Percentiles rank a stretch among this genome's conserved stretches.
Conservation (phyloP, 2,888 invertebrate genomes). For the Mantis religiosa region DNA sequence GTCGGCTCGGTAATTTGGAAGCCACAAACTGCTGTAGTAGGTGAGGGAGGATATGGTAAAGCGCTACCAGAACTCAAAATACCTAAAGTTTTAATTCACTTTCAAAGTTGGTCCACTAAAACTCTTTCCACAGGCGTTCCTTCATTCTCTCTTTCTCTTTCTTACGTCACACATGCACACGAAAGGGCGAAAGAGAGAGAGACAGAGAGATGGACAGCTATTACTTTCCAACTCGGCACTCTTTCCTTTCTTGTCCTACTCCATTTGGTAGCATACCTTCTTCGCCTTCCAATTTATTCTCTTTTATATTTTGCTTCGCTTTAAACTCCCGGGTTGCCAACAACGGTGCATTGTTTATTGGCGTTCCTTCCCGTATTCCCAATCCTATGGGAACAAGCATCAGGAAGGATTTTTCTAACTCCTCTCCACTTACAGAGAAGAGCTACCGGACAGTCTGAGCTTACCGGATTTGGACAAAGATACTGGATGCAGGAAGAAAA, state of each 20-base stretch:
- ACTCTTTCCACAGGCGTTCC: background rate
- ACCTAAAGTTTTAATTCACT: constrained; percentile 31
- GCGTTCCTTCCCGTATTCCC: background rate
- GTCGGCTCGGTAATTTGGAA: background rate
- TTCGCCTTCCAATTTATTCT: background rate
- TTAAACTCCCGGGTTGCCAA: constrained; percentile 19
- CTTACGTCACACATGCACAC: background rate
- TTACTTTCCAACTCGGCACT: constrained; percentile 25
- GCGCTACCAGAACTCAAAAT: constrained; percentile 16
- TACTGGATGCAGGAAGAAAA: background rate
- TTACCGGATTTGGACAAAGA: background rate
- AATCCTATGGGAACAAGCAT: constrained; percentile 11
- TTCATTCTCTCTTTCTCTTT: background rate
- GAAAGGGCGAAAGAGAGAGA: background rate
- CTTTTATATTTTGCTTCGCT: background rate
- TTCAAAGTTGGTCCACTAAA: constrained; percentile 28
- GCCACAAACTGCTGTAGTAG: background rate
- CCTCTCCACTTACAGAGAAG: constrained; percentile 1
- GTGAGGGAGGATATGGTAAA: background rate
- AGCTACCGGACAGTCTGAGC: background rate
- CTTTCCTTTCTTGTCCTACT: background rate
- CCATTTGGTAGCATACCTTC: background rate
- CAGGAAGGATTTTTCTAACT: constrained; percentile 15
- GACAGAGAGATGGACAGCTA: constrained; percentile 13
- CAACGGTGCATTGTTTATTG: constrained; percentile 19